Evolutionary conservation across 1,140 invertebrate species (phyloP).

Genomic region (Drosophila takahashii): DNA sequence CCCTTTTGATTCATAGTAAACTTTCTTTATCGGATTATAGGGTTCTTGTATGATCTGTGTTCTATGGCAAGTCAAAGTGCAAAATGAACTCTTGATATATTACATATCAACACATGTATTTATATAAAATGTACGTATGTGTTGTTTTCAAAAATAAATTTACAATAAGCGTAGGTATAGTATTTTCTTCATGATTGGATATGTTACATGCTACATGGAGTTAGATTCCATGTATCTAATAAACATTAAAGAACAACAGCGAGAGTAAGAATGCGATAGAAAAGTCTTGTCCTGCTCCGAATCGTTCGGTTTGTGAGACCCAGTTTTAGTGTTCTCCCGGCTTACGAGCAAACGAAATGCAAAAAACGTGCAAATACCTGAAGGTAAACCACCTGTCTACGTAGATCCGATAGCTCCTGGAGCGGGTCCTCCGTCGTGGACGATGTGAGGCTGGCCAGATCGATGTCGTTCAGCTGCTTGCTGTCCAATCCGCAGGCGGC

Average conservation of each 20-base stretch:
- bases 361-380: slow-evolving; percentile 87
- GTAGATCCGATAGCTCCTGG: slow-evolving; percentile 90
- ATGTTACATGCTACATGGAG: slow-evolving; percentile 49
- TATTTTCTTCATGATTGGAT: slow-evolving; percentile 11
- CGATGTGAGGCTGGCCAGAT: slow-evolving; percentile 85
- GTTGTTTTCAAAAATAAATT: slow-evolving; percentile 11
- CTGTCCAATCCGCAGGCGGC: slow-evolving; percentile 86
- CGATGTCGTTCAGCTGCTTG: slow-evolving; percentile 86
- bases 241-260: slow-evolving; percentile 58
- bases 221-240: slow-evolving; percentile 23
- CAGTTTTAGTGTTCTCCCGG: slow-evolving; percentile 35
- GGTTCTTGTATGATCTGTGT: slow-evolving; percentile 11
- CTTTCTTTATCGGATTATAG: not conserved
- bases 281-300: slow-evolving; percentile 51
- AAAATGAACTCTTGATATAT: slow-evolving; percentile 26
- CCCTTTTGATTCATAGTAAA: not conserved
- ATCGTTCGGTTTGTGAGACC: slow-evolving; percentile 41
- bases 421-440: slow-evolving; percentile 85
- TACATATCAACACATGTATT: slow-evolving; percentile 17
- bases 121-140: slow-evolving; percentile 14
- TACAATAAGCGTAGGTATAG: slow-evolving; percentile 43
- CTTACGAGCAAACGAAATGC: slow-evolving; percentile 75
- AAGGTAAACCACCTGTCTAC: slow-evolving; percentile 91
- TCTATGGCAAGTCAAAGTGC: slow-evolving; percentile 42
- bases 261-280: slow-evolving; percentile 30